Percentiles rank a stretch among this genome's conserved stretches.
phyloP scores from a whole-genome alignment of 2,888 invertebrate genomes.

The Unio pictorum region DNA sequence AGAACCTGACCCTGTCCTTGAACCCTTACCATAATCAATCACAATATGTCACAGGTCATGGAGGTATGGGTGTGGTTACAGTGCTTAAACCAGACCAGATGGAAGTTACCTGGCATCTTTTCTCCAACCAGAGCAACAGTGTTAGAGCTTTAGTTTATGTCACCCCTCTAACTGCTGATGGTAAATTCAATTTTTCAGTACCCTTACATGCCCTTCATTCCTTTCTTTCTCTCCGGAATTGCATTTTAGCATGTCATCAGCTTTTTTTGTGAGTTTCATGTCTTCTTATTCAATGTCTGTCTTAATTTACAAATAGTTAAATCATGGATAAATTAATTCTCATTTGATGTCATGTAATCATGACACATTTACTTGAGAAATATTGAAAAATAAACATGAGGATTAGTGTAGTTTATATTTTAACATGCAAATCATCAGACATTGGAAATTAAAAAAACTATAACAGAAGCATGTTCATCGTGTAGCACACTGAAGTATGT shows the following conservation, averaged over 20 bases:
- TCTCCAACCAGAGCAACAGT: conserved; percentile 19
- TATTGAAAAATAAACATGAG: too few species aligned
- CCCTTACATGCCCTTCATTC: neutral
- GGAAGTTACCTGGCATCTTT: conserved; percentile 29
- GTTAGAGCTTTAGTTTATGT: conserved; percentile 25
- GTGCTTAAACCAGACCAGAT: conserved; percentile 8
- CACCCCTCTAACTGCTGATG: conserved; percentile 11
- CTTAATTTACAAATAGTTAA: too few species aligned
- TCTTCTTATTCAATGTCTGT: too few species aligned
- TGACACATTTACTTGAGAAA: too few species aligned
- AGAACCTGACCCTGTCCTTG: conserved; percentile 37
- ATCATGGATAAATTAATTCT: too few species aligned
- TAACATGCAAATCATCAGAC: too few species aligned
- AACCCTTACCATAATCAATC: conserved; percentile 9
- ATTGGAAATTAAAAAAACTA: too few species aligned
- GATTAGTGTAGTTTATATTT: too few species aligned
- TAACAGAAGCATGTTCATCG: too few species aligned
- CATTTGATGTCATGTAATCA: too few species aligned
- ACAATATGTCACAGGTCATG: conserved; percentile 28
- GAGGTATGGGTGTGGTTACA: conserved; percentile 36
- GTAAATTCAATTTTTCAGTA: conserved; percentile 12
- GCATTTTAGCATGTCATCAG: neutral
- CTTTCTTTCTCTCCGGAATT: neutral
- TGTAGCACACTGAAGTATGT: too few species aligned
- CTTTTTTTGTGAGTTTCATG: too few species aligned